phyloP scores from a whole-genome alignment of 2,113 vertebrate genomes.

The Tricholaema leucomelas region DNA sequence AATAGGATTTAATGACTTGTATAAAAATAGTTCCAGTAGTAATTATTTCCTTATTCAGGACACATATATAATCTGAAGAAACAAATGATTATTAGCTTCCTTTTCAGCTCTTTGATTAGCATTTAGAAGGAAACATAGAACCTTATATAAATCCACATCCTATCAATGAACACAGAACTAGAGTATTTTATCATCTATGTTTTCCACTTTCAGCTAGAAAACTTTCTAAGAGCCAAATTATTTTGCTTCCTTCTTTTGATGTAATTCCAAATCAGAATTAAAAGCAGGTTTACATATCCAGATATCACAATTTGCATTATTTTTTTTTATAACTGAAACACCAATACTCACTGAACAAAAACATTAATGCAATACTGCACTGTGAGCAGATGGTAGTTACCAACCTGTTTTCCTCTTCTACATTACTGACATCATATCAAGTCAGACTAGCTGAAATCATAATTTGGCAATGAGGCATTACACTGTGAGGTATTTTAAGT shows the following conservation, averaged over 20 bases:
- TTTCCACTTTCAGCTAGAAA: background rate
- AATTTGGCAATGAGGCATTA: background rate
- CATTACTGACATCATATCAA: background rate
- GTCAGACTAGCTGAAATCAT: background rate
- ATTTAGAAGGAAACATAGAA: background rate
- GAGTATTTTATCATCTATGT: background rate
- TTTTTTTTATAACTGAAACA: background rate
- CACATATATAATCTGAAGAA: constrained; percentile 13
- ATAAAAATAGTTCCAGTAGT: constrained; percentile 23
- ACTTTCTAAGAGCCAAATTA: background rate
- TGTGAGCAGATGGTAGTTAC: background rate
- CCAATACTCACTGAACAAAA: background rate
- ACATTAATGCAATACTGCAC: background rate
- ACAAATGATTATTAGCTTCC: background rate
- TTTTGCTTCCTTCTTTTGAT: background rate
- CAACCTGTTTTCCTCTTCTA: background rate
- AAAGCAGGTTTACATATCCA: background rate
- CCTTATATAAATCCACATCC: background rate
- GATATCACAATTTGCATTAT: background rate
- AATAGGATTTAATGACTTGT: background rate
- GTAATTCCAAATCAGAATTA: background rate
- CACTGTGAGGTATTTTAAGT: background rate
- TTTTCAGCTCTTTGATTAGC: constrained; percentile 4
- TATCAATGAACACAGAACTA: background rate
- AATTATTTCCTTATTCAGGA: background rate